A percentile compares a stretch with the other conserved stretches of the same genome.
Evolutionary conservation across 2,888 invertebrate genomes (phyloP).

Genomic region (Quadroppia sp.): DNA sequence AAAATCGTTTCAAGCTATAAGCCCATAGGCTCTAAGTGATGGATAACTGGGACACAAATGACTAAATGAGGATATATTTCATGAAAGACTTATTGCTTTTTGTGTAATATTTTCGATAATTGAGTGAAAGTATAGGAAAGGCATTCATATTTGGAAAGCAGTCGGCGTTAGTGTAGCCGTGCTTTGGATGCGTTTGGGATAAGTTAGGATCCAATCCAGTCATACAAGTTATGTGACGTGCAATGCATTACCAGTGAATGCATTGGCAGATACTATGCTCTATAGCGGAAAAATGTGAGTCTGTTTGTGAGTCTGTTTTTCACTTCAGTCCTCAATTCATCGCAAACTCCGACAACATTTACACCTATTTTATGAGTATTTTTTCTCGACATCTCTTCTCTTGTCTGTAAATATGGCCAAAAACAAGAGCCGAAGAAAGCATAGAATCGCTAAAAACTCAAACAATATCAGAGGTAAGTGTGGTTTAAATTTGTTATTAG

Average conservation of each 20-base stretch:
- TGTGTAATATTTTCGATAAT: too few species aligned
- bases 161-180: conserved; percentile 26
- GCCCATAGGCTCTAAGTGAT: too few species aligned
- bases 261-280: neutral
- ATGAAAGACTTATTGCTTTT: too few species aligned
- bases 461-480: conserved; percentile 24
- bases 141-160: too few species aligned
- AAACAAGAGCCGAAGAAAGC: conserved; percentile 10
- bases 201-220: neutral
- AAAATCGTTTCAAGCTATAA: too few species aligned
- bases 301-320: neutral
- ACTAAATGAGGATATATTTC: too few species aligned
- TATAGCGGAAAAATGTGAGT: conserved; percentile 35
- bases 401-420: conserved; percentile 14
- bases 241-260: conserved; percentile 5
- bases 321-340: conserved; percentile 23
- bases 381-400: neutral
- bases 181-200: neutral
- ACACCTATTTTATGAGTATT: conserved; percentile 11
- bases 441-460: neutral
- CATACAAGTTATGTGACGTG: conserved; percentile 31
- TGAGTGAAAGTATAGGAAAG: too few species aligned
- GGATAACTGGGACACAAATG: too few species aligned
- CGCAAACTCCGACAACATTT: conserved; percentile 19
- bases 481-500: neutral